Evolutionary conservation across 2,113 vertebrate species (phyloP).

Genomic region (Uria lomvia): DNA sequence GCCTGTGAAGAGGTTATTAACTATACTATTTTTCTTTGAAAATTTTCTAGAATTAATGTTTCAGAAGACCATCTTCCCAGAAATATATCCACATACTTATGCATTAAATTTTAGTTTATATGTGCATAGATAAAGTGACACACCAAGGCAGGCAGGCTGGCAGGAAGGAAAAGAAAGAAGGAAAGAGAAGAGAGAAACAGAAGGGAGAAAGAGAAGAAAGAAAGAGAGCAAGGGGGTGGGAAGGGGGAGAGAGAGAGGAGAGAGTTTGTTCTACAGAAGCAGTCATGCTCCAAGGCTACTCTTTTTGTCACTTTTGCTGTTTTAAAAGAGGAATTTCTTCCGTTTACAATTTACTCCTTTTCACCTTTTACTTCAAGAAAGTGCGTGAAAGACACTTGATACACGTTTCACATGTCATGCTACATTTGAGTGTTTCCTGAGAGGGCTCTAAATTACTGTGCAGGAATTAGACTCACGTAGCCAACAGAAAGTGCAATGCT

Average conservation of each 20-base stretch:
- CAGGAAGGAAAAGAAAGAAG: background rate
- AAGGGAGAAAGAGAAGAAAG: no score
- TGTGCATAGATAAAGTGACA: background rate
- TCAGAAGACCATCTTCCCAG: background rate
- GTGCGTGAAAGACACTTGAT: background rate
- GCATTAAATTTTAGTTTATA: background rate
- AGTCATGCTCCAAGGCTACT: background rate
- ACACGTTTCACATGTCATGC: background rate
- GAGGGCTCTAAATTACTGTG: background rate
- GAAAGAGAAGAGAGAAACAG: background rate
- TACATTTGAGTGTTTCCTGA: background rate
- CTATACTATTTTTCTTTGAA: background rate
- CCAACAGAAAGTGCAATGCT: background rate
- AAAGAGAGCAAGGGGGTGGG: no score
- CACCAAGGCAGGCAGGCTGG: background rate
- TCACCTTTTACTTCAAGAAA: background rate
- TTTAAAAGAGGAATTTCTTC: background rate
- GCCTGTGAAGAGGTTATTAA: background rate
- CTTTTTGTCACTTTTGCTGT: background rate
- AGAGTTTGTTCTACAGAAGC: background rate
- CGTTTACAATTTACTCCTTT: background rate
- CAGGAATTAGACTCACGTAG: background rate
- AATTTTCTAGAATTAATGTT: background rate
- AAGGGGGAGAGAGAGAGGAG: background rate
- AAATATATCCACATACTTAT: background rate